Base-by-base conservation (phyloP, 1,140 invertebrate species). In the Tenebrio molitor region DNA sequence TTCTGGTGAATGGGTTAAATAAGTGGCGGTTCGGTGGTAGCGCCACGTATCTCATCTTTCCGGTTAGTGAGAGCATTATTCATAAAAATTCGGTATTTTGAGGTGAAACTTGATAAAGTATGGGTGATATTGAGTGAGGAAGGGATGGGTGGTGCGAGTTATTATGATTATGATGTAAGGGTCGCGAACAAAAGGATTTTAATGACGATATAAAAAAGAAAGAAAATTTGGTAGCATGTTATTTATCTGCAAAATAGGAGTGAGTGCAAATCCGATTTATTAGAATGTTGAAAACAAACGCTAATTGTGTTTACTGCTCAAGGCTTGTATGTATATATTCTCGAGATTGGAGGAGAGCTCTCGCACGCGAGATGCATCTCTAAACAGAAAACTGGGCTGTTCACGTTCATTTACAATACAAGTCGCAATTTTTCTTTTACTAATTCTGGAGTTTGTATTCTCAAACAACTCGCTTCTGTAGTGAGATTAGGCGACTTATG, bases 371-470 rank as follows among this genome's bases (percentile, higher is more conserved):
- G 68, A 66, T 71, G 77, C 73, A 80, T 78, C 34, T 34, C 41
- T 65, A 78, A 80, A 68, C 72, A 71, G 77, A 62, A 71, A 73
- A 73, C 76, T 70, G 69, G 50, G 50, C 66, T 66, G 69, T 71
- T 71, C 73, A 62, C 63, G 72, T 78, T 73, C 70, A 65, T 79
- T 78, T 79, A 62, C 73, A 71, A 77, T 77, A 76, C 73, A 63
- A 69, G 23, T 72, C 70, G 50, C 75, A 72, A 78, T 77, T 77
- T 79, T 79, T 76, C 74, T 74, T 76, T 58, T 39, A 71, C 63
- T 79, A 80, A 80, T 79, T 76, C 74, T 67, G 58, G 62, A 77
- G 75, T 80, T 80, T 80, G 78, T 80, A 79, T 80, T 79, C 79
- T 72, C 44, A 58, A 73, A 70, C 63, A 65, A 50, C 42, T 53